Evolutionary conservation across 1,140 invertebrate genomes (phyloP), one percentile per base, ranked within the genome.

Genomic region (Meteorus sp.): DNA sequence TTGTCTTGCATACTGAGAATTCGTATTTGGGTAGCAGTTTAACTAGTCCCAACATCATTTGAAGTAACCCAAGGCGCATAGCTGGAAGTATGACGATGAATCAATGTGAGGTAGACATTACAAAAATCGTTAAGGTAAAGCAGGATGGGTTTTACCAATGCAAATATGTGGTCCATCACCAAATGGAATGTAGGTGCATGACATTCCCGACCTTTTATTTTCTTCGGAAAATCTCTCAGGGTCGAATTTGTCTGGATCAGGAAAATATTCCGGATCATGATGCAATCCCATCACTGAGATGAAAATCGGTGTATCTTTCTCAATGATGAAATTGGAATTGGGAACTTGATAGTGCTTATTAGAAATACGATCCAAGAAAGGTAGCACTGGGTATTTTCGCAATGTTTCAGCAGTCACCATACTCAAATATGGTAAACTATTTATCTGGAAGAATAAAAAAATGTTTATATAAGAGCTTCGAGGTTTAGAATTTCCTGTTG

Each of bases 171-270:
- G 78, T 15, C 84, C 85, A 29, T 81, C 82, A 9, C 84, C 83
- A 68, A 87, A 87, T 6, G 84, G 83, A 22, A 86, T 65, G 62
- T 80, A 85, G 2, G 73, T 72, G 52, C 64, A 77, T 1, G 69
- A 61, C 45, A 68, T 51, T 48, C 74, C 68, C 27, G 71, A 55
- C 1, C 55, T 57, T 25, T 74, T 76, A 41, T 79, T 80, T 23
- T 78, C 75, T 7, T 81, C 76, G 0, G 79, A 67, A 68, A 90
- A 91, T 41, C 88, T 74, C 59, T 89, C 84, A 0, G 89, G 89
- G 73, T 88, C 79, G 64, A 87, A 91, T 8, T 70, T 71, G n/a
- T 86, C 75, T 0, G 89, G 88, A 54, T 89, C 75, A 0, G 86
- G 83, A 70, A 83, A 90, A 56, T 82, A 78, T 48, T 85, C 68